phyloP scores from a whole-genome alignment of 1,140 invertebrate genomes.

The Euschistus heros region DNA sequence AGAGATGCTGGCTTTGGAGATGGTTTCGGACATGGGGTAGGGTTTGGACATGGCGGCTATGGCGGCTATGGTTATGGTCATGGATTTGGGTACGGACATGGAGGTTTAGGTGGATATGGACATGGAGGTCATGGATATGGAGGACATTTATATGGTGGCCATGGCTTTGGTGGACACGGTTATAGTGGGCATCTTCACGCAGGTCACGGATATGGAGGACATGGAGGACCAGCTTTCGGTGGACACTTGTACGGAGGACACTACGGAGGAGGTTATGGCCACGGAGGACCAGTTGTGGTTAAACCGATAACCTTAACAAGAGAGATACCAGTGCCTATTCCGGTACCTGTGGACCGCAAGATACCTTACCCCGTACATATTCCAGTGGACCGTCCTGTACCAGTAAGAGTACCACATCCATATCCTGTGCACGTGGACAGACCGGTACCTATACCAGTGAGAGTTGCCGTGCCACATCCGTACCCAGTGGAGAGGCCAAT shows the following conservation, averaged over 20 bases:
- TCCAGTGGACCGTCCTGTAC: constrained; percentile 10
- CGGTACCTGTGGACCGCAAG: constrained; percentile 14
- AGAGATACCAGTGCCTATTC: constrained; percentile 17
- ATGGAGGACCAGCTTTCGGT: neutral
- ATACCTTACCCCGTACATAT: constrained; percentile 19
- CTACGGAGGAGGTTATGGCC: constrained; percentile 10
- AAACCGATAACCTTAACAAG: neutral
- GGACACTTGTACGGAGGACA: neutral
- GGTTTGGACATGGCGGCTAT: constrained; percentile 8
- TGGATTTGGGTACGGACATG: constrained; percentile 2
- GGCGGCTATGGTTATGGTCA: constrained; percentile 3
- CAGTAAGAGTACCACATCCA: constrained; percentile 20
- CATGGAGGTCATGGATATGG: neutral
- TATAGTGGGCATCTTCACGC: neutral
- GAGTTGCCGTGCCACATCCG: constrained; percentile 20
- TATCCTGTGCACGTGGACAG: constrained; percentile 20
- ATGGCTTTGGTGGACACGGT: neutral
- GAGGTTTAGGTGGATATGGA: constrained; percentile 11
- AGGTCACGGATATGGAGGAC: neutral
- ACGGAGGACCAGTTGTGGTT: neutral
- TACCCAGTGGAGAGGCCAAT: constrained; percentile 19
- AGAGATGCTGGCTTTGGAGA: constrained; percentile 11
- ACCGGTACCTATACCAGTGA: constrained; percentile 11
- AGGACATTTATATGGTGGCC: neutral
- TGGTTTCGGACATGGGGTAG: neutral